Evolutionary conservation across 2,888 invertebrate genomes (phyloP), one percentile per base, ranked within the genome.

Genomic region (Sussaba pulchella): DNA sequence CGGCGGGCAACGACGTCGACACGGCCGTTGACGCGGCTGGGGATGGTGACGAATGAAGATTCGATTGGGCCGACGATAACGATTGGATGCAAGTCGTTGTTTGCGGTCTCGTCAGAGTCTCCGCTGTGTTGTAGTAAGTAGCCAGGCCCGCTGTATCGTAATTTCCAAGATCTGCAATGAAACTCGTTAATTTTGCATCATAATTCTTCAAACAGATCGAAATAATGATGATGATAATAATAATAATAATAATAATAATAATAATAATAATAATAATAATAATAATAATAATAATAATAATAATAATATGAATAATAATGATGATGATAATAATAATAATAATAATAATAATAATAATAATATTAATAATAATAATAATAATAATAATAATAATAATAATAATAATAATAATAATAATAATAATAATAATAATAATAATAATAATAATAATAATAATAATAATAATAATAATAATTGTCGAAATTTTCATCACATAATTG

Each of bases 91-190:
- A 57, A 66, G 80, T 88, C 2, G 91, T 89, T 9, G 85, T 86
- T 14, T 90, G 91, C 0, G 91, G 90, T 86, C 92, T 89, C 12
- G 91, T 91, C 39, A 92, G 72, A 0, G 92, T 92, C 43, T 92
- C 92, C 8, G 92, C 90, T 0, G 92, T 92, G 67, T 91, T 92
- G 80, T 92, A 92, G 74, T 92, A 92, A 59, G 92, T 92, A 17
- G 91, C 92, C 82, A 92, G 84, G 50, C 92, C 92, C 6, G 92
- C 90, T 1, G 92, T 92, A 54, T 92, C 92, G 73, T 92, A 94
- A 88, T 90, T 93, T 87, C 87, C 93, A 88, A 86, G 92, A 92
- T 87, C 94, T 94, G 72, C 4, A 84, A 81, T 47, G 52, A 59
- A 71, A 10, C 54, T 19, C 36, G 24, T 76, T 66, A n/a, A 5